A percentile compares a stretch with the other conserved stretches of the same genome.
Evolutionary conservation across 2,888 invertebrate species (phyloP).

Genomic region (Megastigmus dorsalis): DNA sequence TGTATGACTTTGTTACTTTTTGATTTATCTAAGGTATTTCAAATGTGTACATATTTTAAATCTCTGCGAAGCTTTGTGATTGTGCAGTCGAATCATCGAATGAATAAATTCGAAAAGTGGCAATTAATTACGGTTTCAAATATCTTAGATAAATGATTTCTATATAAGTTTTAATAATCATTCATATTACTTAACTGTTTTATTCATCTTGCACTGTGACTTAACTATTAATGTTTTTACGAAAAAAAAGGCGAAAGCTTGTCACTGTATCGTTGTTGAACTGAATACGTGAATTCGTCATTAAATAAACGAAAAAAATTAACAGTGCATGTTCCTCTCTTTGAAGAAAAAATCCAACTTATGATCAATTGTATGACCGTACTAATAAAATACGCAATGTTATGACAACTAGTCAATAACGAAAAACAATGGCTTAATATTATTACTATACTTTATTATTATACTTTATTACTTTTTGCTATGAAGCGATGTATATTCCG

Average conservation of each 20-base stretch:
- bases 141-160: conserved; percentile 42
- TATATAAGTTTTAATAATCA: conserved; percentile 35
- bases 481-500: neutral
- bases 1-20: conserved; percentile 37
- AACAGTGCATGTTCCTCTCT: conserved; percentile 42
- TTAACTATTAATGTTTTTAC: conserved; percentile 47
- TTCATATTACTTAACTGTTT: conserved; percentile 38
- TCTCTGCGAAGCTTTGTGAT: neutral
- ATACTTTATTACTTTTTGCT: conserved; percentile 20
- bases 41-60: conserved; percentile 19
- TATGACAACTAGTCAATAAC: conserved; percentile 46
- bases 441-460: conserved; percentile 25
- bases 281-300: conserved; percentile 37
- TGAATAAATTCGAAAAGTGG: neutral
- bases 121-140: conserved; percentile 5
- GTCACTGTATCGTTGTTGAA: conserved; percentile 51
- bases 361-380: conserved; percentile 47
- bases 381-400: conserved; percentile 40
- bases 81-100: neutral
- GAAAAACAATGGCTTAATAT: conserved; percentile 14
- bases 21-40: conserved; percentile 46
- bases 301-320: conserved; percentile 43
- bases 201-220: conserved; percentile 49
- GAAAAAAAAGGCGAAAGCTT: conserved; percentile 36
- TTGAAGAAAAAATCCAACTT: conserved; percentile 31